These are phyloP conservation scores for Lepus europaeus DNA, from an alignment of 2,113 vertebrate genomes.

Conservation along the genomic window DNA sequence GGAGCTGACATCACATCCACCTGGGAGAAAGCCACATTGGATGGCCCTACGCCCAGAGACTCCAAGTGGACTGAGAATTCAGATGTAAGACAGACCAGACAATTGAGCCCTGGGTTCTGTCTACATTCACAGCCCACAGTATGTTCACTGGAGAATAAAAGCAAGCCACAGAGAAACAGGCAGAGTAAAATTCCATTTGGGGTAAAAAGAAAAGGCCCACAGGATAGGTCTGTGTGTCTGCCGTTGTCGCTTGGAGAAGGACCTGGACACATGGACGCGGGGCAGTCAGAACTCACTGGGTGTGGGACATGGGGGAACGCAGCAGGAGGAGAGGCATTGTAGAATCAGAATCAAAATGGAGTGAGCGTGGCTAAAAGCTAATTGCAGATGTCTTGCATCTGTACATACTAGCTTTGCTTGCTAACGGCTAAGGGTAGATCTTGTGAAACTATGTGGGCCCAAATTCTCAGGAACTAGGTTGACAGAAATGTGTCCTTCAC, in stretches of 20 bases:
- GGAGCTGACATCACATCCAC: too few relatives aligned
- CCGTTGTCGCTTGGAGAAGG: neutral
- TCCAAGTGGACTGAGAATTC: neutral
- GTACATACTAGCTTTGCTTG: too few relatives aligned
- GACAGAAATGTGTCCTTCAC: too few relatives aligned
- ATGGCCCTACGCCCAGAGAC: neutral
- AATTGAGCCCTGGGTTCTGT: neutral
- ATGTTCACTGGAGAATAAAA: neutral
- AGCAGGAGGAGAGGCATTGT: neutral
- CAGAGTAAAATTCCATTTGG: neutral
- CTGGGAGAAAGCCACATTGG: neutral
- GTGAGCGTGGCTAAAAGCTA: too few relatives aligned
- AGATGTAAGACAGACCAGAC: neutral
- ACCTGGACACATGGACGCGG: neutral
- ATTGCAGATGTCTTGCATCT: too few relatives aligned
- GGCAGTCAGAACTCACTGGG: too few relatives aligned
- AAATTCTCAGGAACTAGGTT: too few relatives aligned
- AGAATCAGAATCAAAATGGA: too few relatives aligned
- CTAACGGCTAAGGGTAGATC: too few relatives aligned
- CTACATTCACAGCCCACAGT: neutral
- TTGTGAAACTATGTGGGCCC: too few relatives aligned
- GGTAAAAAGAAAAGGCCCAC: neutral
- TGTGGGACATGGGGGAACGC: fast-evolving
- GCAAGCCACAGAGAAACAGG: neutral
- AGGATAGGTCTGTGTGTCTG: neutral